Evolutionary conservation across 2,113 vertebrate genomes (phyloP), one percentile per base, ranked within the genome.

Genomic region (Siniperca chuatsi): DNA sequence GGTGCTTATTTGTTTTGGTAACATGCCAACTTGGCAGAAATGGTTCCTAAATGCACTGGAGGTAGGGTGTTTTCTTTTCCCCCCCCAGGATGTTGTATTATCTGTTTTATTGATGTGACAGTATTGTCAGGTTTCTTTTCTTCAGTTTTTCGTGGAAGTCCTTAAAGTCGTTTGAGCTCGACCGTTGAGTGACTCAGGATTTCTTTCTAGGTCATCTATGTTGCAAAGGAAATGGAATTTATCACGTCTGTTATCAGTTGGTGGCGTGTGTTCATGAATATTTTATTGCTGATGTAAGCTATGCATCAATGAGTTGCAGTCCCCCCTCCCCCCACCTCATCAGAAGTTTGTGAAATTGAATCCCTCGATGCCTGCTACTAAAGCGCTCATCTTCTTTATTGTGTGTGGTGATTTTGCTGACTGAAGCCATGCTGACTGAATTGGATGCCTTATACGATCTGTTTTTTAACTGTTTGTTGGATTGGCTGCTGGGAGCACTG

Each of bases 201-300:
- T 78, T 87, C 65, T 89, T 86, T 87, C 78, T 79, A 80, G 85
- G 83, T 62, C 78, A 79, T 78, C 81, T 55, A 40, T 48, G 77
- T 85, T 83, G 61, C 62, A 88, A 69, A 77, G 82, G 70, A 89
- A 87, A 69, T 18, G 55, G 85, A 68, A 82, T 84, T 85, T 50
- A 81, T 87, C 57, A 69, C 37, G 65, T 71, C 60, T 73, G 75
- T 78, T 84, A 88, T 89, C 81, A 68, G 88, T 89, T 77, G 75
- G 85, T 74, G 50, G 71, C 78, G 64, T 81, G 71, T 50, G 69
- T 70, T 89, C 82, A 92, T 94, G 80, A 94, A 94, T 93, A 90
- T 89, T 93, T 89, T 89, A 92, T 88, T 83, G 83, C 90, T 87
- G 89, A 90, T 91, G 87, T 84, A 91, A 88, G 89, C 80, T 79